Conservation (phyloP, 2,797 vertebrate genomes). For the Crenichthys baileyi region DNA sequence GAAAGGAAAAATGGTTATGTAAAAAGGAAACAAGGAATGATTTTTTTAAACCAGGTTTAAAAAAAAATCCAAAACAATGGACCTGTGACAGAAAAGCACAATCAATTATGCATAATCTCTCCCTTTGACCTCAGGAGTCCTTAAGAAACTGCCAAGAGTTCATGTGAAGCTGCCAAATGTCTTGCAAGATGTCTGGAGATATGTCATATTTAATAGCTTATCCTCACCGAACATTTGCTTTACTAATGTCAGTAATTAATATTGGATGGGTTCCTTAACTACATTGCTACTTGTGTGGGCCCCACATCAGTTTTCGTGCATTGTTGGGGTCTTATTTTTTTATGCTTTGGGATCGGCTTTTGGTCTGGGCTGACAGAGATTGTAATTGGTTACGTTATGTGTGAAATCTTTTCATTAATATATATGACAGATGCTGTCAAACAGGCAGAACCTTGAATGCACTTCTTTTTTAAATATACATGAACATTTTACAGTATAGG, state of each 20-base stretch:
- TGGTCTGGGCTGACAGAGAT: constrained; percentile 25
- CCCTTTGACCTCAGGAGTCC: constrained; percentile 47
- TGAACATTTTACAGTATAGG: not conserved
- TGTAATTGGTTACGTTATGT: constrained; percentile 43
- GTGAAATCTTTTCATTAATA: constrained; percentile 38
- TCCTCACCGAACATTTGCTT: constrained; percentile 41
- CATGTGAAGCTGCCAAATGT: constrained; percentile 36
- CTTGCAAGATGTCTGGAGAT: constrained; percentile 33
- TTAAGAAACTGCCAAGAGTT: constrained; percentile 44
- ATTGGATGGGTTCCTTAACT: constrained; percentile 37
- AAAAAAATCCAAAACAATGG: constrained; percentile 10
- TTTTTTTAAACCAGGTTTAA: not conserved
- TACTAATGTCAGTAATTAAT: constrained; percentile 53
- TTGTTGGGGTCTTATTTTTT: constrained; percentile 15
- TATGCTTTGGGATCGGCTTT: constrained; percentile 10
- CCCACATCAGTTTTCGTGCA: constrained; percentile 13
- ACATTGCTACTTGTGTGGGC: constrained; percentile 16
- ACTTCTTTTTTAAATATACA: constrained; percentile 9
- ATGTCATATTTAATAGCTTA: constrained; percentile 58
- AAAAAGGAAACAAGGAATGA: not conserved
- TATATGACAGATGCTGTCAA: constrained; percentile 43
- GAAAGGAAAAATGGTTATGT: not conserved
- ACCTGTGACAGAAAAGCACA: constrained; percentile 16
- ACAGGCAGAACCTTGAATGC: not conserved
- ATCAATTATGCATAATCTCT: constrained; percentile 25